phyloP scores from a whole-genome alignment of 1,140 invertebrate genomes.

The Penaeus vannamei region DNA sequence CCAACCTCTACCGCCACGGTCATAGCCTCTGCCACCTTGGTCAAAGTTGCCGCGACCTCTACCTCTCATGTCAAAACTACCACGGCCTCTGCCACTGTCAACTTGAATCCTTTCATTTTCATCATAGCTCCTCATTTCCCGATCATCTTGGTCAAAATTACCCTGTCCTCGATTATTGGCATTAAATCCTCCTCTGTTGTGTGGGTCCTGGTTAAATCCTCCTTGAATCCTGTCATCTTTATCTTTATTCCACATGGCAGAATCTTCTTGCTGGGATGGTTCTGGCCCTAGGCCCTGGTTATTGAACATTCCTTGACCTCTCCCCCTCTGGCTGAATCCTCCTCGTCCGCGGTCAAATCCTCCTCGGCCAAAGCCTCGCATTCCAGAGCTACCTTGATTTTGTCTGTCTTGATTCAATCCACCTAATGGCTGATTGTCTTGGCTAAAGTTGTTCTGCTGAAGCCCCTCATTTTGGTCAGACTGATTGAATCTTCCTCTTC shows the following conservation, averaged over 20 bases:
- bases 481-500: neutral
- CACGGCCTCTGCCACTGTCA: no score
- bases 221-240: slow-evolving; percentile 29
- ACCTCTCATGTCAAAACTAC: no score
- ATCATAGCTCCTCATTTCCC: no score
- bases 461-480: no score
- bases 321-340: slow-evolving; percentile 1
- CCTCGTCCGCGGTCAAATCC: slow-evolving; percentile 6
- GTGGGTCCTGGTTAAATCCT: neutral
- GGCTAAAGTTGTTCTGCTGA: no score
- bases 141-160: no score
- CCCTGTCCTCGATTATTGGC: no score
- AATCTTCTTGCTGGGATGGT: neutral
- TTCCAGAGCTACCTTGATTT: neutral
- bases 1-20: neutral
- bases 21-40: neutral
- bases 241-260: neutral
- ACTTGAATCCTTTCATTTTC: no score
- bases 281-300: neutral
- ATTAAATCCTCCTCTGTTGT: no score
- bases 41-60: slow-evolving; percentile 14
- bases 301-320: slow-evolving; percentile 17
- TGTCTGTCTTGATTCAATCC: neutral
- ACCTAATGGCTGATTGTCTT: neutral
- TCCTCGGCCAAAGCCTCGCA: neutral